Base-by-base conservation (phyloP, 1,140 invertebrate genomes). In the Sarcophaga peregrina region DNA sequence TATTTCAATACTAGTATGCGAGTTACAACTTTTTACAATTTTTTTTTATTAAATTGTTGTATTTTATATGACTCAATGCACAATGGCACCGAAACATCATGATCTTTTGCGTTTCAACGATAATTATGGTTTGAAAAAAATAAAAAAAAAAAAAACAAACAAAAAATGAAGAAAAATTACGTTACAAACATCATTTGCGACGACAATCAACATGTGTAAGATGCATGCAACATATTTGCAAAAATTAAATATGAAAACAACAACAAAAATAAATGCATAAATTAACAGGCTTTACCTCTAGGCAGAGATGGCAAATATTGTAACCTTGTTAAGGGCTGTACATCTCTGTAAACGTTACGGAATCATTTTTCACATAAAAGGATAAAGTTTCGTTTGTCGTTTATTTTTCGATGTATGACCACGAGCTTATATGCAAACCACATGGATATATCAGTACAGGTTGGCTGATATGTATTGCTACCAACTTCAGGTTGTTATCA, bases 211-310 rank as follows among this genome's bases (percentile, higher is more conserved):
- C 75, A 78, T 78, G 62, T 68, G 62, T 68, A 68, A 68, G n/a
- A 68, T 68, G 17, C 62, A 78, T 52, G 75, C 75, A 78, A 78
- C 75, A 78, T 78, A 78, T 78, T 78, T 78, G 75, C 75, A 78
- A 78, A 72, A 72, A 58, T n/a, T 58, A 58, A 13, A 58, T 4
- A 58, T n/a, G n/a, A 58, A 7, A 58, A 58, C 54, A 58, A 58
- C 11, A 58, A 58, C 11, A 68, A 25, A 68, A 68, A 68, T 25
- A 37, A 25, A 68, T 25, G 8, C 62, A 68, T 68, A 15, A 58
- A 5, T 1, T 68, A 20, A 20, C 5, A 20, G 58, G 5, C 17
- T 68, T 68, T 10, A 20, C 17, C 20, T n/a, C n/a, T 68, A 68
- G 62, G 7, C 7, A 15, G 54, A 8, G 17, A 20, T 20, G 62